Conservation (phyloP, 2,113 vertebrate genomes). For the Picathartes gymnocephalus region DNA sequence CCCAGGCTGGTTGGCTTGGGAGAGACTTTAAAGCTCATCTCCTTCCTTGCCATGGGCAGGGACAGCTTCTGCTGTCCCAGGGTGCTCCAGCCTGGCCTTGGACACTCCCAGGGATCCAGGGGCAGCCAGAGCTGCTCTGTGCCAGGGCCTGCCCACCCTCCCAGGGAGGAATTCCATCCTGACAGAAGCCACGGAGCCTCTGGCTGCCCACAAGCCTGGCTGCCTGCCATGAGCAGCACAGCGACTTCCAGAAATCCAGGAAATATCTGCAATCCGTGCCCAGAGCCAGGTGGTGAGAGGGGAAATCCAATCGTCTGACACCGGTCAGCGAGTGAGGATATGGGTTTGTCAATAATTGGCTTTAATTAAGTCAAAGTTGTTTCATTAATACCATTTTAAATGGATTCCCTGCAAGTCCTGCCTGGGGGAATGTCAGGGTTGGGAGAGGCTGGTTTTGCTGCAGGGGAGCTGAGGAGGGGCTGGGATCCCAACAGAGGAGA, state of each 20-base stretch:
- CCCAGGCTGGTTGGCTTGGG: neutral
- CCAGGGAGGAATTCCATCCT: neutral
- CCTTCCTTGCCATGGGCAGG: neutral
- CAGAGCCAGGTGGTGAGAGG: neutral
- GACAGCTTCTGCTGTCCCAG: neutral
- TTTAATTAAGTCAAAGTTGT: constrained; percentile 47
- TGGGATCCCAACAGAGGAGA: neutral
- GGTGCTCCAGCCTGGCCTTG: neutral
- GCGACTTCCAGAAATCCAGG: neutral
- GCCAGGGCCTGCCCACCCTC: neutral
- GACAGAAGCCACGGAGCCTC: neutral
- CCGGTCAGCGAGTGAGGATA: neutral
- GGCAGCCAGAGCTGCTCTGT: neutral
- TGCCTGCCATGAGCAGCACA: neutral
- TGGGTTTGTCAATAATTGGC: constrained; percentile 4
- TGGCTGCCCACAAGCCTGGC: neutral
- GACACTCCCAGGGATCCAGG: neutral
- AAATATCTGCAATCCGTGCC: neutral
- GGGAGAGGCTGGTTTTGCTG: neutral
- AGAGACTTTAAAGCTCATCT: neutral
- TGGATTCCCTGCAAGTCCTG: neutral
- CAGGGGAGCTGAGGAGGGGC: neutral
- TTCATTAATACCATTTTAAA: neutral
- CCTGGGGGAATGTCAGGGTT: neutral
- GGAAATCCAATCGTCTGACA: neutral